Percentiles rank a stretch among this genome's conserved stretches.
These are phyloP conservation scores for Ceratothoa steindachneri DNA, from an alignment of 2,888 invertebrate genomes.

Conservation along the genomic window DNA sequence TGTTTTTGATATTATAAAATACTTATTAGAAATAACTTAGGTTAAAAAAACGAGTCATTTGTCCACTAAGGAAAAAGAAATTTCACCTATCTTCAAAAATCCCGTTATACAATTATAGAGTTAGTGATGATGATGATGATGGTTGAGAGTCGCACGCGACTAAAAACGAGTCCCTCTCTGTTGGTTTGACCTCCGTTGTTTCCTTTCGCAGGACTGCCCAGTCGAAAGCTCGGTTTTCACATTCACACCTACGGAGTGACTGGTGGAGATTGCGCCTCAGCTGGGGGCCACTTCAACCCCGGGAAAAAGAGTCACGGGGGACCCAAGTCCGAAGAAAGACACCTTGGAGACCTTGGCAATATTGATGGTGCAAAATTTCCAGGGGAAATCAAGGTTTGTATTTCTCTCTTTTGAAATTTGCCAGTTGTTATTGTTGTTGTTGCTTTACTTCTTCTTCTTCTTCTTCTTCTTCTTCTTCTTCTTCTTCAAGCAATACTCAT, in stretches of 20 bases:
- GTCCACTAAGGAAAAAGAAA: too few relatives aligned
- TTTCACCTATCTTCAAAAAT: too few relatives aligned
- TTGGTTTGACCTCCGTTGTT: too few relatives aligned
- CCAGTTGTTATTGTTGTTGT: not conserved
- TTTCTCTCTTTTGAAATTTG: not conserved
- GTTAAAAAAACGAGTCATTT: too few relatives aligned
- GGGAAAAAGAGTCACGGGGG: conserved; percentile 73
- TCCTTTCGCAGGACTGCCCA: conserved; percentile 63
- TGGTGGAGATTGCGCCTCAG: conserved; percentile 69
- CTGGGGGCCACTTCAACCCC: conserved; percentile 92
- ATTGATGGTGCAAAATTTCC: conserved; percentile 57
- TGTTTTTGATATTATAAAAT: too few relatives aligned
- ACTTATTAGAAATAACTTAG: too few relatives aligned
- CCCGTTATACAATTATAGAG: too few relatives aligned
- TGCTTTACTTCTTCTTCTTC: not conserved
- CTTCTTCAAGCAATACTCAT: too few relatives aligned
- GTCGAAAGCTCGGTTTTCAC: conserved; percentile 84
- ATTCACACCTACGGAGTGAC: conserved; percentile 95
- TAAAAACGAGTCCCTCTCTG: too few relatives aligned
- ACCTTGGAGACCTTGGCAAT: conserved; percentile 88
- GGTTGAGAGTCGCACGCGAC: too few relatives aligned
- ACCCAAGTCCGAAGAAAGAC: conserved; percentile 68
- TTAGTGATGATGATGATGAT: too few relatives aligned
- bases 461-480: not conserved
- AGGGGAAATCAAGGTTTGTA: not conserved